Conservation (phyloP, 2,113 vertebrate species). For the Sylvicapra grimmia region DNA sequence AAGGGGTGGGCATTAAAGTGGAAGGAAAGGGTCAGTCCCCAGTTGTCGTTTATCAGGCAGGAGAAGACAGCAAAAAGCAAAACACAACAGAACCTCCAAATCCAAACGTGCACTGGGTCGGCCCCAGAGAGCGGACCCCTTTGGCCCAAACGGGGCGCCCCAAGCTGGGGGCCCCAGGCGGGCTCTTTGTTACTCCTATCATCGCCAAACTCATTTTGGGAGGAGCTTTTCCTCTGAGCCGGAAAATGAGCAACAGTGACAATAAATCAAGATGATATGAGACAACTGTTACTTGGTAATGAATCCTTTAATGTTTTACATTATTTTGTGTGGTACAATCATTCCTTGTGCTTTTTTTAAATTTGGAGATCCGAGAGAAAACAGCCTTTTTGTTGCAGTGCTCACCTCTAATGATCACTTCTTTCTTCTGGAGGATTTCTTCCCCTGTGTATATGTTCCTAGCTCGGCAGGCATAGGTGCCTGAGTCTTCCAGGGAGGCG, state of each 20-base stretch:
- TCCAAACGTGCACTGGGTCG: slow-evolving; percentile 75
- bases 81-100: slow-evolving; percentile 80
- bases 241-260: slow-evolving; percentile 82
- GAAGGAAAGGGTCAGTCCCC: slow-evolving; percentile 78
- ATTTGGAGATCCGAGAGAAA: slow-evolving; percentile 87
- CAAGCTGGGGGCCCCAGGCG: slow-evolving; percentile 42
- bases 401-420: slow-evolving; percentile 91
- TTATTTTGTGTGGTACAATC: slow-evolving; percentile 85
- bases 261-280: slow-evolving; percentile 83
- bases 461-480: slow-evolving; percentile 89
- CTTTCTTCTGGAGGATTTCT: slow-evolving; percentile 84
- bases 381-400: slow-evolving; percentile 84
- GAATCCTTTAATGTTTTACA: slow-evolving; percentile 87
- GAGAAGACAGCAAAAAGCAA: slow-evolving; percentile 78
- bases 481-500: slow-evolving; percentile 84
- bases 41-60: slow-evolving; percentile 78
- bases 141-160: slow-evolving; percentile 75
- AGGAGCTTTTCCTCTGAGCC: slow-evolving; percentile 79
- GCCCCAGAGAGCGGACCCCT: slow-evolving; percentile 75
- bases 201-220: slow-evolving; percentile 79
- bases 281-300: slow-evolving; percentile 82
- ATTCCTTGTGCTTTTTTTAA: slow-evolving; percentile 86
- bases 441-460: slow-evolving; percentile 86
- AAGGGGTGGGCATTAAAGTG: slow-evolving; percentile 79
- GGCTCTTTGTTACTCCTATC: slow-evolving; percentile 73